Evolutionary conservation across 1,140 invertebrate species (phyloP).

Genomic region (Drosophila repleta): DNA sequence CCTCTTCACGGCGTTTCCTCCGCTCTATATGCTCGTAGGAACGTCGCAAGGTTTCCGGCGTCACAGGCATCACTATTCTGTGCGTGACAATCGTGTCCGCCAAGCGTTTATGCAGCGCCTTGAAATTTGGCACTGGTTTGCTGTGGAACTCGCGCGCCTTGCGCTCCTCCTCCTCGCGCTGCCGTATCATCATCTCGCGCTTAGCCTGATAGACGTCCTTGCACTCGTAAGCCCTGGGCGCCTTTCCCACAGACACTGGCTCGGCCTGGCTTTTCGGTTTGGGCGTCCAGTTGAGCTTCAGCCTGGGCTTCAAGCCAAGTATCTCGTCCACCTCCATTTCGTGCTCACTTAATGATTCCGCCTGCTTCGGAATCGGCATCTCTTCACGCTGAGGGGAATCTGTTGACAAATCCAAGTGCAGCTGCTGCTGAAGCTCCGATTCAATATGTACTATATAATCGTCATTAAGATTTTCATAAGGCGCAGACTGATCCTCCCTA

Average conservation of each 20-base stretch:
- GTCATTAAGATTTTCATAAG: no score
- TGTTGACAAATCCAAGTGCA: neutral
- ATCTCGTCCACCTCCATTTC: neutral
- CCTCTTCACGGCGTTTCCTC: slow-evolving; percentile 24
- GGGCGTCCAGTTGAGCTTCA: slow-evolving; percentile 44
- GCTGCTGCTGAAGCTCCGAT: neutral
- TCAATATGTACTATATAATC: neutral
- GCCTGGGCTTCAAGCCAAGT: neutral
- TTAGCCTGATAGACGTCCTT: slow-evolving; percentile 59
- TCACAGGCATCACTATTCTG: slow-evolving; percentile 60
- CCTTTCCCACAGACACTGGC: neutral
- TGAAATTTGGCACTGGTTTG: slow-evolving; percentile 73
- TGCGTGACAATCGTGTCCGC: slow-evolving; percentile 42
- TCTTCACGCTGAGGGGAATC: neutral
- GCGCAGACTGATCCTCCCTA: no score
- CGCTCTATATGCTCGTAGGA: slow-evolving; percentile 29
- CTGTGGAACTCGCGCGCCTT: slow-evolving; percentile 74
- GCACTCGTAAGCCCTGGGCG: slow-evolving; percentile 54
- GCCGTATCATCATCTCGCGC: slow-evolving; percentile 42
- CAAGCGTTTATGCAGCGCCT: slow-evolving; percentile 51
- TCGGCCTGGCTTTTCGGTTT: neutral
- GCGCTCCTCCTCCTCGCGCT: slow-evolving; percentile 60
- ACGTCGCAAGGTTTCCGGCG: slow-evolving; percentile 63
- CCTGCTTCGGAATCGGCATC: neutral
- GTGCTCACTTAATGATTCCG: neutral